Base-by-base conservation (phyloP, 1,140 invertebrate species). In the Nebria ingens region DNA sequence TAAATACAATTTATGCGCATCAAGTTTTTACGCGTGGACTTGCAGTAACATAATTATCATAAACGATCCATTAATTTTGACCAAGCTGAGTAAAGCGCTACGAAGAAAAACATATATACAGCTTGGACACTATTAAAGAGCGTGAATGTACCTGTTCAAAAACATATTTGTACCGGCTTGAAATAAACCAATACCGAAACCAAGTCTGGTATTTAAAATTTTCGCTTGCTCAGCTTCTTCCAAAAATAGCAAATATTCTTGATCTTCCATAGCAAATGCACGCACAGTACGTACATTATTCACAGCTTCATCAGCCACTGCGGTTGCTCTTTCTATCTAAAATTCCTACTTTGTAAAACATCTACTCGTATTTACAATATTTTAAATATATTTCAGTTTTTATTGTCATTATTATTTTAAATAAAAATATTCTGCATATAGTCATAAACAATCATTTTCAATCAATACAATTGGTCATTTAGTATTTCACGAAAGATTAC, bases 251-350 rank as follows among this genome's bases (percentile, higher is more conserved):
- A 83, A 75, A 56, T 79, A 76, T 73, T 97, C 93, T 56, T 82
- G 80, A 29, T 87, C 81, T 69, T 97, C 94, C 71, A 93, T 93
- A 1, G 92, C 91, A 76, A 97, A 97, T 9, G 91, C 89, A 64
- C 91, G 74, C 2, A 87, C 93, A 9, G 93, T 97, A 55, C 92
- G 75, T 54, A 97, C 87, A 71, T 97, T 97, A 21, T 85, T 81
- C 56, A 98, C 77, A 2, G 91, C 91, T 76, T 98, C 95, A 73
- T 95, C 91, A 19, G 89, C 91, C 40, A 97, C 84, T 2, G 86
- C 79, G 0, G 90, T 91, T 1, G 91, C 83, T 67, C 85, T 85
- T 56, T 91, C 86, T 53, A 86, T 75, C 86, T 91, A 66, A 58
- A 60, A 40, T 12, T 17, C 4, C 4, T 45, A 45, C 4, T 45